Base-by-base conservation (phyloP, 2,888 invertebrate genomes). In the Cloeon dipterum region DNA sequence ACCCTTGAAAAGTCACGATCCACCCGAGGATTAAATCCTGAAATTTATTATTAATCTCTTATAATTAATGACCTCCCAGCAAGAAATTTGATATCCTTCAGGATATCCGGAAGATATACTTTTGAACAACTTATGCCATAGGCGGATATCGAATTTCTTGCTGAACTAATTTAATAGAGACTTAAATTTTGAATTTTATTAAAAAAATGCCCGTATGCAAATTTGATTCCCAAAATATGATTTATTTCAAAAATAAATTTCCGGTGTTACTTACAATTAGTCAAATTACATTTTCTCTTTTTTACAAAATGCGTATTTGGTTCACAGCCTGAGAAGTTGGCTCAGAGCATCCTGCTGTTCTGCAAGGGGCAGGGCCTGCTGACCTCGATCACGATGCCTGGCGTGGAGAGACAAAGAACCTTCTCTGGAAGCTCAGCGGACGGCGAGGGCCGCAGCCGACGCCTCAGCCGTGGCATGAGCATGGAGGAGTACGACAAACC, bases 401-500 rank as follows among this genome's bases (percentile, higher is more conserved):
- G 81, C 13, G 73, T 83, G 35, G 77, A 78, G 51, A 66, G 79
- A 36, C 68, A 69, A 49, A 62, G 71, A 56, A 66, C 66, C 16
- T 63, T 64, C 49, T 66, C 66, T 19, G 64, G 63, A 11, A 61
- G 65, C 32, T 62, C 64, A 11, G 54, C 52, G 33, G 65, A 64
- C 42, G 57, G 57, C 23, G 61, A 59, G 25, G 50, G 49, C 13
- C 43, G 45, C 4, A 42, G 48, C 23, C 46, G 55, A 32, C 58
- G 62, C 39, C 50, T 67, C 25, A 65, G 65, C 18, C 58, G 67
- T 35, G 66, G 68, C 40, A 73, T 79, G 66, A 74, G 74, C 41
- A 79, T 79, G 78, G 78, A 79, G 50, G 78, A 79, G 51, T 78
- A 78, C 54, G 78, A 78, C 60, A 71, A 71, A 49, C 78, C 78